These are phyloP conservation scores for Ceyx cyanopectus DNA, from an alignment of 2,113 vertebrate genomes.

Conservation along the genomic window DNA sequence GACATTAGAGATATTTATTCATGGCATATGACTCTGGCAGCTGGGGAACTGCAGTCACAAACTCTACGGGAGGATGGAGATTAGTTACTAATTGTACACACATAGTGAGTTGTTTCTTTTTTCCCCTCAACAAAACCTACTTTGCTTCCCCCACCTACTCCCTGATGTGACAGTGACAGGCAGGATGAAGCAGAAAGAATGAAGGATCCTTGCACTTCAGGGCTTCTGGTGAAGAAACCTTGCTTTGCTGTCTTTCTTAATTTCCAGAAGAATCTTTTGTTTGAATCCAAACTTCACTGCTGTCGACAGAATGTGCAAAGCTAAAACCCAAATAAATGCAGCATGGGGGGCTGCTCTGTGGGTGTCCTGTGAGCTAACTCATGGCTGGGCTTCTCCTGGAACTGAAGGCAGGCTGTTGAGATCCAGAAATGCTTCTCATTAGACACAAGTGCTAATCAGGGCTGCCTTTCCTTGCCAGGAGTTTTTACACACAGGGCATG, in stretches of 20 bases:
- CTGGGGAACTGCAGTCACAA: not conserved
- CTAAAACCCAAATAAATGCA: not conserved
- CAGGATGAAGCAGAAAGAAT: not conserved
- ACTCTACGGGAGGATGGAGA: not conserved
- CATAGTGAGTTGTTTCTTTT: not conserved
- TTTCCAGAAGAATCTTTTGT: not conserved
- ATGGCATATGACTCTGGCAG: not conserved
- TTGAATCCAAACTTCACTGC: not conserved
- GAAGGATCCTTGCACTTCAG: not conserved
- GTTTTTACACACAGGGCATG: not conserved
- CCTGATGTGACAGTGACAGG: not conserved
- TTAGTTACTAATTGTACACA: not conserved
- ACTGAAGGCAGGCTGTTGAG: accelerated
- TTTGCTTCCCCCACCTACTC: not conserved
- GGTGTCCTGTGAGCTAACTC: not conserved
- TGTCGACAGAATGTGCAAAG: not conserved
- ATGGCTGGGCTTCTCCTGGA: not conserved
- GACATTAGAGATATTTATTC: not conserved
- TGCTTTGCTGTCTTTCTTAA: not conserved
- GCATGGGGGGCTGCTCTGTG: accelerated
- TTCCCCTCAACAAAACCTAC: not conserved
- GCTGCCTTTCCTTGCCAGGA: not conserved
- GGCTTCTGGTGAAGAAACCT: not conserved
- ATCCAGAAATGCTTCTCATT: accelerated
- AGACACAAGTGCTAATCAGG: not conserved